Evolutionary conservation across 1,140 invertebrate species (phyloP).

Genomic region (Lordiphosa collinella): DNA sequence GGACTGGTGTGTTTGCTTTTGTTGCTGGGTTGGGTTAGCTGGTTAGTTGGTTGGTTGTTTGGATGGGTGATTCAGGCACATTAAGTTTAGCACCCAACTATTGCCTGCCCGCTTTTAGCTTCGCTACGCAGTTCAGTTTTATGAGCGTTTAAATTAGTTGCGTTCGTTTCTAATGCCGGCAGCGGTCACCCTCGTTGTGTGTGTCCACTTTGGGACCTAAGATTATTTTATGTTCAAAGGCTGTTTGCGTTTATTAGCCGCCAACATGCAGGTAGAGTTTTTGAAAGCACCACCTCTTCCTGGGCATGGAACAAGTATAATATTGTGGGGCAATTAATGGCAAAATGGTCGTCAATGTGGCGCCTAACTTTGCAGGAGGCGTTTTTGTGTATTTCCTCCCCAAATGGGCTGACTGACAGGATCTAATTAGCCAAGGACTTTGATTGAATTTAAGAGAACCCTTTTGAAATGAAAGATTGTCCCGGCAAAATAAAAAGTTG

Average conservation of each 20-base stretch:
- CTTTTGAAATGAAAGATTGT: not conserved
- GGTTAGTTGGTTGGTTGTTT: conserved; percentile 2
- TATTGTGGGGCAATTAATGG: conserved; percentile 2
- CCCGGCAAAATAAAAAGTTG: not conserved
- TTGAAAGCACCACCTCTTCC: not conserved
- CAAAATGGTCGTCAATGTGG: conserved; percentile 5
- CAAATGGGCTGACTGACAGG: conserved; percentile 5
- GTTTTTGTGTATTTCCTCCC: not conserved
- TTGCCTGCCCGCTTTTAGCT: not conserved
- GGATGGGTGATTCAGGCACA: conserved; percentile 12
- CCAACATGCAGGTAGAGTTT: conserved; percentile 11
- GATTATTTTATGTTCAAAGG: conserved; percentile 15
- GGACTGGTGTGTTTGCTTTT: not conserved
- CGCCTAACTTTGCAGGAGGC: conserved; percentile 2
- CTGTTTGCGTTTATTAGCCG: conserved; percentile 16
- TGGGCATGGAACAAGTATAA: not conserved
- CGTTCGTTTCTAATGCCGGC: conserved; percentile 3
- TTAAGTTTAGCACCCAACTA: conserved; percentile 5
- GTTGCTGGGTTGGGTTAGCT: conserved; percentile 4
- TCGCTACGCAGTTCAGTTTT: conserved; percentile 10
- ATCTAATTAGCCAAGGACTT: not conserved
- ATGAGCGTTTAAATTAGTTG: conserved; percentile 17
- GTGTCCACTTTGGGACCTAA: conserved; percentile 8
- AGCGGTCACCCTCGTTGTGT: not conserved
- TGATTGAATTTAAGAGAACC: conserved; percentile 2